A percentile compares a stretch with the other conserved stretches of the same genome.
These are phyloP conservation scores for Ianthella basta DNA, from an alignment of 37 sponge, comb jelly and placozoan genomes.

Conservation along the genomic window DNA sequence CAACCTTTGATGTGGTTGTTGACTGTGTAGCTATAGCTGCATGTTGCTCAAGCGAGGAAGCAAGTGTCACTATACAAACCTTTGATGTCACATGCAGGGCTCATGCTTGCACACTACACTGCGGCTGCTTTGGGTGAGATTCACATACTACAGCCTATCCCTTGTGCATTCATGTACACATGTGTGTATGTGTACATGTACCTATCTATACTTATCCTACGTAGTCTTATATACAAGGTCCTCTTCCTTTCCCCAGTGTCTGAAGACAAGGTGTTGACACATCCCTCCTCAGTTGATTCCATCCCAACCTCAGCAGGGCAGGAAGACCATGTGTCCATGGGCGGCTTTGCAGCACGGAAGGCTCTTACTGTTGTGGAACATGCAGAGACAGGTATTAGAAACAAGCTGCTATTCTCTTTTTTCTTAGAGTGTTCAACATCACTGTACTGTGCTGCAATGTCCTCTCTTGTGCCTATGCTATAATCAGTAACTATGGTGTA, in stretches of 20 bases:
- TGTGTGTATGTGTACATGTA: too few species aligned
- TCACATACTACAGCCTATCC: not conserved
- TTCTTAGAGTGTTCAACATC: too few species aligned
- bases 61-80: too few species aligned
- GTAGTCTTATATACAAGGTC: too few species aligned
- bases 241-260: conserved; percentile 63
- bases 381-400: conserved; percentile 67
- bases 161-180: too few species aligned
- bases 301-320: conserved; percentile 92
- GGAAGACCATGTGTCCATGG: conserved; percentile 99
- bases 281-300: conserved; percentile 98
- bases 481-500: too few species aligned
- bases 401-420: not conserved
- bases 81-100: conserved; percentile 46
- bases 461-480: too few species aligned
- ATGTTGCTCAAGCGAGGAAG: not conserved
- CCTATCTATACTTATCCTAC: too few species aligned
- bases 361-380: conserved; percentile 93
- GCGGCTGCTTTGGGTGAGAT: conserved; percentile 86
- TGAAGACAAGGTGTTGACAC: conserved; percentile 97
- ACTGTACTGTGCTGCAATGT: too few species aligned
- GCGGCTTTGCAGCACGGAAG: conserved; percentile 95
- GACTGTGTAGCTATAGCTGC: too few species aligned
- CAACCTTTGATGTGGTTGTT: not conserved
- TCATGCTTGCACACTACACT: conserved; percentile 96